A percentile compares a stretch with the other conserved stretches of the same genome.
These are phyloP conservation scores for Chloropsis hardwickii DNA, from an alignment of 2,113 vertebrate genomes.

Conservation along the genomic window DNA sequence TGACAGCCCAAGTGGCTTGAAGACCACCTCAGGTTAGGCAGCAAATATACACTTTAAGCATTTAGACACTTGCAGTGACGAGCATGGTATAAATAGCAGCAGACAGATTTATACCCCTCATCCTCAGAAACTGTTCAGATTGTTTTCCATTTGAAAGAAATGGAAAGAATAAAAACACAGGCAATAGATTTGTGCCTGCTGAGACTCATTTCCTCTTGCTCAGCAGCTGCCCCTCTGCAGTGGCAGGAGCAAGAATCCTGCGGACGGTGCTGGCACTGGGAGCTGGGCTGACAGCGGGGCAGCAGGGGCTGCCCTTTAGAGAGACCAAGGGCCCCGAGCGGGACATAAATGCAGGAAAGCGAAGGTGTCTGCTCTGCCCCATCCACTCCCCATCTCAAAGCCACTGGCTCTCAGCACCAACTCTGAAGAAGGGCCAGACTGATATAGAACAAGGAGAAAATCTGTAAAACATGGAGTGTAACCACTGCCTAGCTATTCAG, in stretches of 20 bases:
- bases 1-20: background rate
- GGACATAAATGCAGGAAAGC: background rate
- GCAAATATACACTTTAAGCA: background rate
- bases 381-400: background rate
- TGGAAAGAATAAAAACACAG: constrained; percentile 10
- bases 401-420: background rate
- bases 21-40: background rate
- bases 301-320: background rate
- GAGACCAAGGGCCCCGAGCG: background rate
- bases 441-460: background rate
- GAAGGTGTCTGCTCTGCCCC: background rate
- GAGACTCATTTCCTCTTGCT: constrained; percentile 30
- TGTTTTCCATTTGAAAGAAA: constrained; percentile 28
- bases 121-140: background rate
- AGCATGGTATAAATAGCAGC: background rate
- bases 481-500: background rate
- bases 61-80: background rate
- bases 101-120: constrained; percentile 24
- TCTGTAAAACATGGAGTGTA: background rate
- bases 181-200: constrained; percentile 36
- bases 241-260: background rate
- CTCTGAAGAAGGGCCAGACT: background rate
- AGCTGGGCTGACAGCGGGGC: accelerated
- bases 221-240: background rate
- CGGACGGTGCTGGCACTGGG: accelerated